Percentiles rank a stretch among this genome's conserved stretches.
Conservation (phyloP, 1,140 invertebrate genomes). For the Proctacanthus coquilletti region DNA sequence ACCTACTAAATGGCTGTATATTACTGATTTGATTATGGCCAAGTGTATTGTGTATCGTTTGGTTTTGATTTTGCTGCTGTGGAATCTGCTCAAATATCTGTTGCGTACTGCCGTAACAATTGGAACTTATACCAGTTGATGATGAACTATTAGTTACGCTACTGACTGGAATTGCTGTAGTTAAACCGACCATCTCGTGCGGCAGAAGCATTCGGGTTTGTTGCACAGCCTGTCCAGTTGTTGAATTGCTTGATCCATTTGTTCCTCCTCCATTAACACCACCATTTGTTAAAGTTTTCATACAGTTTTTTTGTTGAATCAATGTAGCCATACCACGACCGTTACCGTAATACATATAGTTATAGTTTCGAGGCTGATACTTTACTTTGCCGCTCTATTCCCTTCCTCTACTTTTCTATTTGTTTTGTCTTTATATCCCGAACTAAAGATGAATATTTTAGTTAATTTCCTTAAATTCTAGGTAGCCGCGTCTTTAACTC, state of each 20-base stretch:
- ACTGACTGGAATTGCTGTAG: constrained; percentile 17
- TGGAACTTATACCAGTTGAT: not conserved
- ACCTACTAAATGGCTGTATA: not conserved
- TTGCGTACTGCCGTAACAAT: no score
- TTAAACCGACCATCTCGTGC: constrained; percentile 27
- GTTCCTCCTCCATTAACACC: not conserved
- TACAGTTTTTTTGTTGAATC: constrained; percentile 30
- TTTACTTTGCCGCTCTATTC: not conserved
- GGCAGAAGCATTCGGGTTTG: constrained; percentile 15
- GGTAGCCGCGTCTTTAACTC: no score
- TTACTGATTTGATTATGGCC: not conserved
- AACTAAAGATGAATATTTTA: no score
- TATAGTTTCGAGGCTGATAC: no score
- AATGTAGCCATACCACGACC: constrained; percentile 12
- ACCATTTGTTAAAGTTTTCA: constrained; percentile 34
- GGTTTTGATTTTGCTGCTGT: no score
- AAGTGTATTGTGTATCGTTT: no score
- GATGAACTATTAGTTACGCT: not conserved
- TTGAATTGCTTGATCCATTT: constrained; percentile 4
- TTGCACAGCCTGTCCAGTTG: no score
- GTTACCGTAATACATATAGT: no score
- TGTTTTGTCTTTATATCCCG: no score
- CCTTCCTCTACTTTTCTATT: not conserved
- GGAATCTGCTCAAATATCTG: no score
- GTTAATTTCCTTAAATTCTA: no score